phyloP scores from a whole-genome alignment of 2,888 invertebrate genomes.

The Hedya salicella region DNA sequence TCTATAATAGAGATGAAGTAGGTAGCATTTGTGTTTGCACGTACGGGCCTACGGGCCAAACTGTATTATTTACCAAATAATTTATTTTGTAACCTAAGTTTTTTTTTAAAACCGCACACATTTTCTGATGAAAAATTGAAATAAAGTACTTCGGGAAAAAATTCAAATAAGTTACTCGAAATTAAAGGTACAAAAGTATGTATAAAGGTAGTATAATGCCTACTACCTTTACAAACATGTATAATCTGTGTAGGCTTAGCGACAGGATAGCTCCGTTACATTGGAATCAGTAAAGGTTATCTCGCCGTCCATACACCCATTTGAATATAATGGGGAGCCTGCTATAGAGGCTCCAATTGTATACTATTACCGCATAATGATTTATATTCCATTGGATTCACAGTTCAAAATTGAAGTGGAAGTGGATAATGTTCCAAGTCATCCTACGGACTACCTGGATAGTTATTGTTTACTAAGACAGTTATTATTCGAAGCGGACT shows the following conservation, averaged over 20 bases:
- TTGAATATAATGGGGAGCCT: slow-evolving; percentile 25
- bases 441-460: slow-evolving; percentile 1
- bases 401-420: background rate
- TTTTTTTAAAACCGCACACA: too few species aligned
- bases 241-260: background rate
- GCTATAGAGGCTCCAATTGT: slow-evolving; percentile 8
- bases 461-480: slow-evolving; percentile 2
- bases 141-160: too few species aligned
- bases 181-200: too few species aligned
- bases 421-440: slow-evolving; percentile 1
- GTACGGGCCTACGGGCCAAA: too few species aligned
- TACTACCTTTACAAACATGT: too few species aligned
- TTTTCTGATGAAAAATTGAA: too few species aligned
- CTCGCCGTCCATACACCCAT: slow-evolving; percentile 1
- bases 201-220: too few species aligned
- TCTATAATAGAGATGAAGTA: too few species aligned
- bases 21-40: too few species aligned
- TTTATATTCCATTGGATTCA: background rate
- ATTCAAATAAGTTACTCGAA: too few species aligned
- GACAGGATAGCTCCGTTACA: slow-evolving; percentile 8
- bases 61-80: too few species aligned
- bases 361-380: background rate
- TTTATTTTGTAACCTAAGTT: too few species aligned
- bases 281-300: slow-evolving; percentile 18
- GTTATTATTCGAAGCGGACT: background rate